Evolutionary conservation across 2,797 vertebrate genomes (phyloP).

Genomic region (Siniperca undulata): DNA sequence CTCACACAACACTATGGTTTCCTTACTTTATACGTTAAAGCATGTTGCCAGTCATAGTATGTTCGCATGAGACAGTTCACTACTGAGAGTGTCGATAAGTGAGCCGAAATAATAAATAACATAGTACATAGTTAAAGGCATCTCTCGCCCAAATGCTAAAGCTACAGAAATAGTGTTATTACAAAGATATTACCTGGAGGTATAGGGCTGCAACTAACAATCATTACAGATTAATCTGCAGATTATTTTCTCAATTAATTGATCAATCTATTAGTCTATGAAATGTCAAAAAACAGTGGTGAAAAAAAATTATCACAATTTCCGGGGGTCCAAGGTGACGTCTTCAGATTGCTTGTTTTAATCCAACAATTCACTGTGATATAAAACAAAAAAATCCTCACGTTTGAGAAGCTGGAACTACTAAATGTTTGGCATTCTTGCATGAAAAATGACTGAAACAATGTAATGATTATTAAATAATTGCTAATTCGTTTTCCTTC

Average conservation of each 20-base stretch:
- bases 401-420: background rate
- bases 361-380: background rate
- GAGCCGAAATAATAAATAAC: slow-evolving; percentile 1
- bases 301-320: background rate
- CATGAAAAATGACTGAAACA: background rate
- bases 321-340: no score
- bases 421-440: background rate
- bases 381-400: background rate
- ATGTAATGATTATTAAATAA: background rate
- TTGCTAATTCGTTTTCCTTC: background rate
- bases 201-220: background rate
- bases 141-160: background rate
- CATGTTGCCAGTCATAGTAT: background rate
- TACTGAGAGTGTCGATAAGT: background rate
- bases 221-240: background rate
- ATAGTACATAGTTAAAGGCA: slow-evolving; percentile 2
- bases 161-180: background rate
- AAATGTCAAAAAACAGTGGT: background rate
- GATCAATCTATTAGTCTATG: background rate
- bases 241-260: background rate
- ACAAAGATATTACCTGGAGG: background rate
- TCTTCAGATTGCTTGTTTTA: background rate
- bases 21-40: background rate
- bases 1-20: slow-evolving; percentile 16
- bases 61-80: background rate